These are phyloP conservation scores for Hormaphis cornu DNA, from an alignment of 1,140 invertebrate genomes.

Conservation along the genomic window DNA sequence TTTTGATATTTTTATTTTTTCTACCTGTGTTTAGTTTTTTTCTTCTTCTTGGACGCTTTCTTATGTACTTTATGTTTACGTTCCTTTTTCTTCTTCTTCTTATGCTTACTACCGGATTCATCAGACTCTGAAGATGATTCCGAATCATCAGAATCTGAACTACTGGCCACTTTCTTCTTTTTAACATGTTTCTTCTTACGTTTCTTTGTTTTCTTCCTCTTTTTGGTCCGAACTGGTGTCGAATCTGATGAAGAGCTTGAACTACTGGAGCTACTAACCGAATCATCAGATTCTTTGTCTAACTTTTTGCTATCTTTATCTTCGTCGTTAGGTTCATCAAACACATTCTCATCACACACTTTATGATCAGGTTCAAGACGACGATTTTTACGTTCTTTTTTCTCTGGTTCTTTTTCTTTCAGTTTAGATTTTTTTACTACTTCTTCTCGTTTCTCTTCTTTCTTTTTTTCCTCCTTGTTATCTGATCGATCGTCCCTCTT, in stretches of 20 bases:
- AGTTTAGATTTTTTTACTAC: neutral
- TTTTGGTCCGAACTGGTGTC: conserved; percentile 34
- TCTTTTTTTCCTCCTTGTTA: conserved; percentile 22
- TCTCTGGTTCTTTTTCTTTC: conserved; percentile 19
- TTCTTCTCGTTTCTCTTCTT: conserved; percentile 6
- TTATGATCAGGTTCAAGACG: neutral
- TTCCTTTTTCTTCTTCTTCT: conserved; percentile 37
- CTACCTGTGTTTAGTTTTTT: conserved; percentile 37
- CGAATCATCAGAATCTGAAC: conserved; percentile 35
- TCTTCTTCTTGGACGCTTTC: conserved; percentile 37
- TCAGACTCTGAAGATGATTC: conserved; percentile 33
- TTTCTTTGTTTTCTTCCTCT: conserved; percentile 35
- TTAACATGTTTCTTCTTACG: conserved; percentile 34
- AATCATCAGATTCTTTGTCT: conserved; percentile 22
- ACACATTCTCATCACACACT: neutral
- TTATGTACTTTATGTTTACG: conserved; percentile 35
- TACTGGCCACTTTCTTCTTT: conserved; percentile 35
- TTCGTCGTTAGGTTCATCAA: neutral
- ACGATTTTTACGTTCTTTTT: conserved; percentile 6
- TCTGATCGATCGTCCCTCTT: conserved; percentile 22
- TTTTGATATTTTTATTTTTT: neutral
- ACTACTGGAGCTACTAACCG: conserved; percentile 10
- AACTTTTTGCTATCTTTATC: conserved; percentile 28
- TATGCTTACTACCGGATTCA: conserved; percentile 20
- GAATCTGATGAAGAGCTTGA: conserved; percentile 32